Evolutionary conservation across 2,797 vertebrate species (phyloP).

Genomic region (Cygnus olor): DNA sequence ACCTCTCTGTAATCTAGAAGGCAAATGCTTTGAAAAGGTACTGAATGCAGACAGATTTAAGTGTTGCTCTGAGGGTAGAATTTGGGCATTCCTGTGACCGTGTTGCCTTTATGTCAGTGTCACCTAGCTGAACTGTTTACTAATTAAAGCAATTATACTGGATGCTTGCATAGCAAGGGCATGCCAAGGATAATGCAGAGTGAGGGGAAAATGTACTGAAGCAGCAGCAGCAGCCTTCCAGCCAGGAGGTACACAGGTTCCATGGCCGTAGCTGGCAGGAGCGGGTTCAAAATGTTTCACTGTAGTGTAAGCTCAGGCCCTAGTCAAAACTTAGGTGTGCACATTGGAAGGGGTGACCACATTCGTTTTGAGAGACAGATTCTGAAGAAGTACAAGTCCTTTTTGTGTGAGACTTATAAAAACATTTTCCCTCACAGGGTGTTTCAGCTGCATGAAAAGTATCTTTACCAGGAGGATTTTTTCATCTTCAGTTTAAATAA

Average conservation of each 20-base stretch:
- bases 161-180: neutral
- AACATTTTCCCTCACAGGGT: neutral
- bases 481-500: neutral
- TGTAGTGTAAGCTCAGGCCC: neutral
- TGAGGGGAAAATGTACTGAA: neutral
- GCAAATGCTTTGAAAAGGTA: neutral
- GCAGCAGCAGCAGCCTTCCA: neutral
- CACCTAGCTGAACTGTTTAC: neutral
- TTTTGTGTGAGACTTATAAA: neutral
- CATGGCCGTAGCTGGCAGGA: neutral
- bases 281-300: neutral
- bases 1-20: neutral
- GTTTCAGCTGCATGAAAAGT: neutral
- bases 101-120: neutral
- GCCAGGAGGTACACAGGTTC: neutral
- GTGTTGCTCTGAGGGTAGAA: neutral
- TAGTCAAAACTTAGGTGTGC: neutral
- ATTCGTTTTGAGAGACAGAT: neutral
- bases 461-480: neutral
- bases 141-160: neutral
- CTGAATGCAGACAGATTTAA: neutral
- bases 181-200: neutral
- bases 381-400: neutral
- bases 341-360: rapidly evolving
- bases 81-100: neutral